These are phyloP conservation scores for Cariama cristata DNA, from an alignment of 2,113 vertebrate genomes.

Conservation along the genomic window DNA sequence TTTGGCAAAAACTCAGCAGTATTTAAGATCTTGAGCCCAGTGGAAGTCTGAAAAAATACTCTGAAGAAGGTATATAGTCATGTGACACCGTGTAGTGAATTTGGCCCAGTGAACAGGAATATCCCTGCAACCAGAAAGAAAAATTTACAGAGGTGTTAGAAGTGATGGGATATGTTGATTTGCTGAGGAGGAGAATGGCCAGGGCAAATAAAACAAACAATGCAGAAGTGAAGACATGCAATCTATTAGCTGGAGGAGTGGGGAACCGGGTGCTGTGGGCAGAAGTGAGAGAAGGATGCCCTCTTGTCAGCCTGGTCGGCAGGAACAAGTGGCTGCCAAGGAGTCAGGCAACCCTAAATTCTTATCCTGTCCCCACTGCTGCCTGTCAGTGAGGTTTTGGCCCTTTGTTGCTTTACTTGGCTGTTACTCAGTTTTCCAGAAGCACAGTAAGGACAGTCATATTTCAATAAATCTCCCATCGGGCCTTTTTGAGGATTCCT, in stretches of 20 bases:
- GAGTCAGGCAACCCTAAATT: background rate
- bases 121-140: background rate
- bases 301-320: background rate
- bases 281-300: background rate
- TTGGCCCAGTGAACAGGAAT: background rate
- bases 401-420: background rate
- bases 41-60: background rate
- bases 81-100: background rate
- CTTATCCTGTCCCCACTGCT: background rate
- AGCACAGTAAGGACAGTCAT: background rate
- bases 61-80: background rate
- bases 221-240: background rate
- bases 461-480: background rate
- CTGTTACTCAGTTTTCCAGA: background rate
- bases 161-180: background rate
- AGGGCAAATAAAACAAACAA: background rate
- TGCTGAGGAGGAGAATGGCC: background rate
- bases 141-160: background rate
- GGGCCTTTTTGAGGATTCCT: background rate
- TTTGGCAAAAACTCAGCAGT: background rate
- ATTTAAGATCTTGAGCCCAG: background rate
- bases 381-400: background rate
- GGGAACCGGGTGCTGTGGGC: background rate
- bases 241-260: background rate
- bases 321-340: background rate